Evolutionary conservation across 2,888 invertebrate species (phyloP).

Genomic region (Bruchidius siliquastri): DNA sequence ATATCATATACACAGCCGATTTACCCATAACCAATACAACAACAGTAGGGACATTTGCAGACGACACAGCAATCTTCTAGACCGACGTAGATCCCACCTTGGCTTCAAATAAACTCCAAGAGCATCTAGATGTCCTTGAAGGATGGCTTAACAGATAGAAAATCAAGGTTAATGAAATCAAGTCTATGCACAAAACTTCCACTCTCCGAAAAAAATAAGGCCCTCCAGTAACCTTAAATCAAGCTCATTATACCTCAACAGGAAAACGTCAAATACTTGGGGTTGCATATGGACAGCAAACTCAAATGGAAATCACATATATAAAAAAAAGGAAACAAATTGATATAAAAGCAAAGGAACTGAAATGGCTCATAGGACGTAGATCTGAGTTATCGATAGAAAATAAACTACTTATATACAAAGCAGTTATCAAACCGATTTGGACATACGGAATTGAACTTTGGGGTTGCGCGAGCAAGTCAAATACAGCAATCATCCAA

Average conservation of each 20-base stretch:
- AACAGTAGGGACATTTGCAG: background rate
- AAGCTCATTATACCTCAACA: background rate
- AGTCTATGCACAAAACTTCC: background rate
- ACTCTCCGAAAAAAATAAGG: background rate
- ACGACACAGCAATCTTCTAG: background rate
- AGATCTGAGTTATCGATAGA: background rate
- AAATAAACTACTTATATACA: background rate
- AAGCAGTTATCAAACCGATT: background rate
- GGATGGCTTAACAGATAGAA: background rate
- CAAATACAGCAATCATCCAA: background rate
- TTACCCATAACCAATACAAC: background rate
- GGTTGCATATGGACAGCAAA: background rate
- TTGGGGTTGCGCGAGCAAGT: background rate
- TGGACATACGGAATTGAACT: constrained; percentile 2
- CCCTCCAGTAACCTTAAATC: background rate
- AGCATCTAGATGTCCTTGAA: background rate
- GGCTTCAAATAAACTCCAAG: constrained; percentile 1
- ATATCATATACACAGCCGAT: background rate
- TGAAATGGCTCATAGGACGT: constrained; percentile 1
- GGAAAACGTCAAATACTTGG: background rate
- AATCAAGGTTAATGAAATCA: constrained; percentile 1
- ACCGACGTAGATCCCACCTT: background rate
- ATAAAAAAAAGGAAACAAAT: background rate
- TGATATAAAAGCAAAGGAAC: background rate
- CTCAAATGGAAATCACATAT: background rate